Evolutionary conservation across 2,797 vertebrate species (phyloP).

Genomic region (Gymnodraco acuticeps): DNA sequence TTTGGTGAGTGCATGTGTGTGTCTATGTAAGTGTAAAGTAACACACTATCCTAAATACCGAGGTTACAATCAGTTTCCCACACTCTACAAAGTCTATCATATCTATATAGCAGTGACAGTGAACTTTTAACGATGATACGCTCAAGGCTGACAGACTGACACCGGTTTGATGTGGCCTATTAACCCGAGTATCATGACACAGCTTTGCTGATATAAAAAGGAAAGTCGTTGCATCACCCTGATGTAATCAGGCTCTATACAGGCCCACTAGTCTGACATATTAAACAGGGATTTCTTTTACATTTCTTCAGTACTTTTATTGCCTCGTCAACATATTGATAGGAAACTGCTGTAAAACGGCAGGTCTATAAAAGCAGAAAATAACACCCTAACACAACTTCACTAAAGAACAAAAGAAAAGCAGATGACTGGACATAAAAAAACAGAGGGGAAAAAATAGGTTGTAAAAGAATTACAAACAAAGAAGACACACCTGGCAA

Average conservation of each 20-base stretch:
- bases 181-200: slow-evolving; percentile 6
- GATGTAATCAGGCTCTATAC: not conserved
- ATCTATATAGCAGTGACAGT: slow-evolving; percentile 41
- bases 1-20: slow-evolving; percentile 58
- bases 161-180: not conserved
- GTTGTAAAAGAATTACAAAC: slow-evolving; percentile 14
- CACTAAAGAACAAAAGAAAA: slow-evolving; percentile 26
- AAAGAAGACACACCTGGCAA: slow-evolving; percentile 51
- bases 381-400: slow-evolving; percentile 23
- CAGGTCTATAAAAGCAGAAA: slow-evolving; percentile 37
- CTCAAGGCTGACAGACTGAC: slow-evolving; percentile 19
- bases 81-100: slow-evolving; percentile 50
- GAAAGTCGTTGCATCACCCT: not conserved
- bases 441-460: not conserved
- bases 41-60: slow-evolving; percentile 62
- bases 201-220: not conserved
- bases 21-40: slow-evolving; percentile 69
- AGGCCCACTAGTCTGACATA: not conserved
- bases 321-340: slow-evolving; percentile 21
- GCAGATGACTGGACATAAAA: slow-evolving; percentile 31
- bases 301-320: slow-evolving; percentile 23
- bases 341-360: slow-evolving; percentile 26
- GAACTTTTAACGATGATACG: slow-evolving; percentile 35
- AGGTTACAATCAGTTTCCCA: slow-evolving; percentile 73
- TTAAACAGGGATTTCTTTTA: slow-evolving; percentile 14